Base-by-base conservation (phyloP, 2,888 invertebrate species). In the Chalcis sispes region DNA sequence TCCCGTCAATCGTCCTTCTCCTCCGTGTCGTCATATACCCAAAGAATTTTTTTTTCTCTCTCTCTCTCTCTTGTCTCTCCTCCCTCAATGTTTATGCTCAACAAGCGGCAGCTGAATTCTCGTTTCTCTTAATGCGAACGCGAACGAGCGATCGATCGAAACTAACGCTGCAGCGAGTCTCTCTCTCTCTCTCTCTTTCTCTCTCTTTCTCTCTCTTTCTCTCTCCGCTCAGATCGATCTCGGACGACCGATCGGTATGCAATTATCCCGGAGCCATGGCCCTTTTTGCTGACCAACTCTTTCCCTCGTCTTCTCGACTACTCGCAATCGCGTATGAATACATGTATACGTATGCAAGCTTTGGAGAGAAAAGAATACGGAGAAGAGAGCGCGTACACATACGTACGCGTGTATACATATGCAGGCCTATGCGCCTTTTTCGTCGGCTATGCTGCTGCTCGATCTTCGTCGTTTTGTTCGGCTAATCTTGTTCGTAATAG, bases 111-210 rank as follows among this genome's bases (percentile, higher is more conserved):
- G 74, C 69, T 73, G 61, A 73, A 66, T 74, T 67, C 67, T 75
- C 75, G 75, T 75, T 70, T 74, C 74, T 69, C 62, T 36, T 29
- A 65, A 75, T 71, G 71, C 75, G 59, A 66, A 71, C 61, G 67
- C 56, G 29, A 4, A 61, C n/a, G 32, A 40, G 42, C 62, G 67
- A 74, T 74, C 52, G 74, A 67, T 67, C 59, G 65, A 20, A 36
- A 36, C 32, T 20, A 29, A 32, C 52, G 29, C 61, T n/a, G 15
- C 54, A 27, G 25, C 46, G 46, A 8, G 13, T n/a, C 8, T 15
- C 15, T 4, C 20, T 50, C 23, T 20, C 4, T 50, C 50, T 50
- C 50, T 50, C 50, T 18, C 20, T 2, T 50, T n/a, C n/a, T 61
- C 61, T 61, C 42, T 18, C 48, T 25, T 13, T n/a, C 27, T 8